A percentile compares a stretch with the other conserved stretches of the same genome.
phyloP scores from a whole-genome alignment of 2,888 invertebrate genomes.

The Philereme transversata region DNA sequence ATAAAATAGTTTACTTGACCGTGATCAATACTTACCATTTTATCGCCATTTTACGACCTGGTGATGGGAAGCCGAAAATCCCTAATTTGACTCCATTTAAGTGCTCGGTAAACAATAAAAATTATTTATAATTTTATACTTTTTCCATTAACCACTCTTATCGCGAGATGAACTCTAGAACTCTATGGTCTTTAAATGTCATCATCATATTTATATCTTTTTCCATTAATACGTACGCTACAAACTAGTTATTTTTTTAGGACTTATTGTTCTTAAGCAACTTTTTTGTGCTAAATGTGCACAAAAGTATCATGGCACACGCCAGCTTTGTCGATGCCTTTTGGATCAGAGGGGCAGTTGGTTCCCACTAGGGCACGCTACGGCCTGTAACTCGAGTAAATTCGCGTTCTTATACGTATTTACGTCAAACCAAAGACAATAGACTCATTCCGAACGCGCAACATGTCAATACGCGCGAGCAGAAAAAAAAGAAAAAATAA shows the following conservation, averaged over 20 bases:
- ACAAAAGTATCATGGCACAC: constrained; percentile 16
- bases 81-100: constrained; percentile 79
- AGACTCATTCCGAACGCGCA: constrained; percentile 57
- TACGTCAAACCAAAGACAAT: constrained; percentile 46
- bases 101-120: constrained; percentile 73
- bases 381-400: constrained; percentile 43
- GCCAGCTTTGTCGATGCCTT: constrained; percentile 20
- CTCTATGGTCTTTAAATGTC: constrained; percentile 19
- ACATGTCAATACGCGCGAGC: constrained; percentile 68
- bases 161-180: constrained; percentile 11
- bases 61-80: constrained; percentile 73
- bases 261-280: background rate
- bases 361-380: constrained; percentile 29
- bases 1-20: constrained; percentile 78
- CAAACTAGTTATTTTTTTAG: background rate
- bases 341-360: constrained; percentile 12
- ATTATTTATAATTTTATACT: constrained; percentile 60
- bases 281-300: background rate
- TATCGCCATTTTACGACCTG: constrained; percentile 73
- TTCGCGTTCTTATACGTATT: constrained; percentile 44
- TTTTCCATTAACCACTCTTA: constrained; percentile 26
- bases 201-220: constrained; percentile 1
- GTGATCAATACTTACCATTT: constrained; percentile 76
- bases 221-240: too few species aligned
- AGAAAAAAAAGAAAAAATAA: constrained; percentile 56